A percentile compares a stretch with the other conserved stretches of the same genome.
These are phyloP conservation scores for Ganaspis sp. DNA, from an alignment of 1,140 invertebrate genomes.

Conservation along the genomic window DNA sequence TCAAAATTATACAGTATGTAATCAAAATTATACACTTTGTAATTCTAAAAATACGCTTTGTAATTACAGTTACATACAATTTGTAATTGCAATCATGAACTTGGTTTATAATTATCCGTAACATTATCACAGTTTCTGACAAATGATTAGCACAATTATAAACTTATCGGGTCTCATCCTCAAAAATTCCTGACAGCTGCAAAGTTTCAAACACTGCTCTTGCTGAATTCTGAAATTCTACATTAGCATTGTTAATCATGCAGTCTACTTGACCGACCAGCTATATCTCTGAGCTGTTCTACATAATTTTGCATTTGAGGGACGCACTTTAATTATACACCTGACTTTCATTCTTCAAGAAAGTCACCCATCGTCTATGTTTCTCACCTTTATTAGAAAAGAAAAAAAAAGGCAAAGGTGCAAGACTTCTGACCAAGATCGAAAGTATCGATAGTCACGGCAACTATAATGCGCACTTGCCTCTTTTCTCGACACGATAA, in stretches of 20 bases:
- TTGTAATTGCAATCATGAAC: no score
- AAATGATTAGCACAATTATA: not conserved
- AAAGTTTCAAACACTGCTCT: not conserved
- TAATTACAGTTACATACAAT: no score
- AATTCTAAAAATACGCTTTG: no score
- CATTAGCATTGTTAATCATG: conserved; percentile 14
- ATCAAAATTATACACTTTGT: no score
- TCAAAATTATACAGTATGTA: no score
- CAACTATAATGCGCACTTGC: not conserved
- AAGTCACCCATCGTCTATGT: conserved; percentile 13
- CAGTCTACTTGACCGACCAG: conserved; percentile 11
- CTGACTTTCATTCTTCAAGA: conserved; percentile 10
- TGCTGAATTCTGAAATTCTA: conserved; percentile 13
- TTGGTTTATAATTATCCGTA: no score
- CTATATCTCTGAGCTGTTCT: not conserved
- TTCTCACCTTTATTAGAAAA: not conserved
- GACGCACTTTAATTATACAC: conserved; percentile 11
- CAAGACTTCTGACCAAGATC: not conserved
- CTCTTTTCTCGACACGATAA: not conserved
- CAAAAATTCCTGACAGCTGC: not conserved
- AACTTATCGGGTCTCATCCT: not conserved
- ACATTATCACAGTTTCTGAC: no score
- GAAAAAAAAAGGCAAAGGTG: not conserved
- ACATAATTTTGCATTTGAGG: conserved; percentile 10
- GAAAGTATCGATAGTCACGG: conserved; percentile 30